Base-by-base conservation (phyloP, 2,797 vertebrate genomes). In the Botia kubotai region DNA sequence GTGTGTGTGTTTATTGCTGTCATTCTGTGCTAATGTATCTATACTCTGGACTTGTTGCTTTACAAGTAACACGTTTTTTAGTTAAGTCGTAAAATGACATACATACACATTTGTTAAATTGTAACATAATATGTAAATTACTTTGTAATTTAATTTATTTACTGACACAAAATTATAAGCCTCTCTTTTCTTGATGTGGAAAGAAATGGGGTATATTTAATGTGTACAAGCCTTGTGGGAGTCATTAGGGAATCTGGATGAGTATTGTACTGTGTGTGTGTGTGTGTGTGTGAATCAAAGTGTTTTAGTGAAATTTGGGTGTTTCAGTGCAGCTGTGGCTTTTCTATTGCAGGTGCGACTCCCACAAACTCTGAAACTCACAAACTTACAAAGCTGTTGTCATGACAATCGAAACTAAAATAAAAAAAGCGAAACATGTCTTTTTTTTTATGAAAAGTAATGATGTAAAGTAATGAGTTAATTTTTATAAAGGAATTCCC, bases 221-320 rank as follows among this genome's bases (percentile, higher is more conserved):
- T 4, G 19, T 21, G 3, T 1, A 1, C 57, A 60, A 13, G 57
- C 21, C 13, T 23, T 23, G 53, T 58, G 57, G 10, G 58, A 26
- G 23, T 23, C 21, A 21, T 12, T 23, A 19, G n/a, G 8, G 21
- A 2, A 57, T 10, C 55, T 19, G 19, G 55, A 57, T n/a, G 1
- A 19, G 10, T 57, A 74, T 58, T 69, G 48, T 66, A 43, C 75
- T 63, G 50, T 55, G 53, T 57, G 10, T 23, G 57, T 60, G 57
- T 60, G 21, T 23, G 57, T n/a, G n/a, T n/a, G n/a, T n/a, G n/a
- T n/a, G n/a, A n/a, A n/a, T n/a, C n/a, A n/a, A n/a, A n/a, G n/a
- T 26, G n/a, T 58, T 58, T 50, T 13, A 23, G 19, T 23, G 19
- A 4, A 23, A 13, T 29, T 62, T 26, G 5, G 23, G 5, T 62